Percentiles rank a stretch among this genome's conserved stretches.
Evolutionary conservation across 1,140 invertebrate species (phyloP).

Genomic region (Brachionus rotundiformis): DNA sequence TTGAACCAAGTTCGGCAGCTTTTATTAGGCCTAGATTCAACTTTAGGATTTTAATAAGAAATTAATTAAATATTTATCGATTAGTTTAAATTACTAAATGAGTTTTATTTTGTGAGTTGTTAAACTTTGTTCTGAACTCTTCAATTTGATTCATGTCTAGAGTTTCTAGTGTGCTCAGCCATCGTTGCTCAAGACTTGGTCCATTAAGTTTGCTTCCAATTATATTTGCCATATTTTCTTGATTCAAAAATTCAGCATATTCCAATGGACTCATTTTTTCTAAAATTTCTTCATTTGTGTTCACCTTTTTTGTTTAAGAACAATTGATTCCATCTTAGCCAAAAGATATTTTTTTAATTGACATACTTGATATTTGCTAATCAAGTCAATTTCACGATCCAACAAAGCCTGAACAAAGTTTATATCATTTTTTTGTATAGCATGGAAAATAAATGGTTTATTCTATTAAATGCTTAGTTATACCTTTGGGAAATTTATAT

Average conservation of each 20-base stretch:
- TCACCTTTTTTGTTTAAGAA: not conserved
- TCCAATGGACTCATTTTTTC: not conserved
- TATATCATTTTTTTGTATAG: slow-evolving; percentile 28
- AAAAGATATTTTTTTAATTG: not conserved
- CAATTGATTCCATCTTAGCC: too few species aligned
- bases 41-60: not conserved
- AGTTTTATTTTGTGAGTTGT: not conserved
- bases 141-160: slow-evolving; percentile 3
- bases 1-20: slow-evolving; percentile 43
- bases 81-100: not conserved
- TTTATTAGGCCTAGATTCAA: slow-evolving; percentile 32
- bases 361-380: slow-evolving; percentile 18
- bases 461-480: slow-evolving; percentile 15
- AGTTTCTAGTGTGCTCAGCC: slow-evolving; percentile 12
- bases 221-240: not conserved
- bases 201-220: slow-evolving; percentile 8
- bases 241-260: not conserved
- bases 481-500: not conserved
- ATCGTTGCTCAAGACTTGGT: slow-evolving; percentile 14
- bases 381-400: slow-evolving; percentile 34
- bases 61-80: too few species aligned
- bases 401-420: slow-evolving; percentile 38
- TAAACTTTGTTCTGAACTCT: slow-evolving; percentile 29
- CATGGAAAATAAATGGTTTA: slow-evolving; percentile 52
- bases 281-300: slow-evolving; percentile 11